Evolutionary conservation across 2,113 vertebrate species (phyloP), one percentile per base, ranked within the genome.

Genomic region (Eulemur macaco): DNA sequence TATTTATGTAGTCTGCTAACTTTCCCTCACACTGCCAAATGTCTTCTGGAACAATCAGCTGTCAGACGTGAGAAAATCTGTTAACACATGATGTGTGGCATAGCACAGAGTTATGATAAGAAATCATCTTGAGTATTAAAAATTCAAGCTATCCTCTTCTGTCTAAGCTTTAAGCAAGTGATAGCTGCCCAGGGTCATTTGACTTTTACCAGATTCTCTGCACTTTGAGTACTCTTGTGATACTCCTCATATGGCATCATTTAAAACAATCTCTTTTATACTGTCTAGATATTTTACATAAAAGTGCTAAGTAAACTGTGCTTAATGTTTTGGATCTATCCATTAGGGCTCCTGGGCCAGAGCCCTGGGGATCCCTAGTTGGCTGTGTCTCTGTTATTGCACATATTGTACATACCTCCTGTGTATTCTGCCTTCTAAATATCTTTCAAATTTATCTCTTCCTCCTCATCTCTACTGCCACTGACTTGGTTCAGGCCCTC

Each of bases 111-210:
- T 11, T 95, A 34, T 94, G 91, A 90, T 81, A 90, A 94, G 90
- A 81, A 81, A 69, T 78, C n/a, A 89, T 58, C 29, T 64, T 7
- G 54, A 86, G 11, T 82, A 83, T 80, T 91, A 93, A 78, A 95
- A n/a, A 86, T 89, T 86, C 69, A 94, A 82, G 54, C 58, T 85
- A 14, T 68, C 39, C 52, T 94, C 34, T 89, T 77, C 29, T 83
- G 73, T 71, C n/a, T 83, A 56, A 86, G 37, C 54, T 97, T 94
- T 91, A 88, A 86, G 54, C 34, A 78, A 93, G 77, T 85, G 45
- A 47, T 68, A 31, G 23, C 52, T 45, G 21, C 81, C 34, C 23
- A 47, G 56, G 23, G 31, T 52, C 13, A 10, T 42, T 56, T 77
- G 81, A 84, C 34, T 88, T 77, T 69, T 45, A 20, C 88, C 71